Conservation (phyloP, 2,113 vertebrate species). For the Lontra canadensis region DNA sequence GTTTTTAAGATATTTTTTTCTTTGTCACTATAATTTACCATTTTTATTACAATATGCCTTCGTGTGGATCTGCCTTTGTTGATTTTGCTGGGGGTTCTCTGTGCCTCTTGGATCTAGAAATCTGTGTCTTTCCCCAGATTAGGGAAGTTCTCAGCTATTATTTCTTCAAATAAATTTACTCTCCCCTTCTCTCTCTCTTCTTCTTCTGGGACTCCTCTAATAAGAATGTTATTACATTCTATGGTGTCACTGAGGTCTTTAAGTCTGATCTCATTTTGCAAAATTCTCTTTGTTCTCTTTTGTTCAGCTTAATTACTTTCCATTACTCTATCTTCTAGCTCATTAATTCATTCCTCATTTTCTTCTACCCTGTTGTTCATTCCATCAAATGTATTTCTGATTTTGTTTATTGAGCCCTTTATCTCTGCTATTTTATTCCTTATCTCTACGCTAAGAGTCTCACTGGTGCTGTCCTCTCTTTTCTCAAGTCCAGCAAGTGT, state of each 20-base stretch:
- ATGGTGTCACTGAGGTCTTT: neutral
- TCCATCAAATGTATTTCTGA: too few relatives aligned
- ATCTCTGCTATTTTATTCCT: too few relatives aligned
- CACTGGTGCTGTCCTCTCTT: too few relatives aligned
- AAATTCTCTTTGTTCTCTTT: neutral
- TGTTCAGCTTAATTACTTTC: neutral
- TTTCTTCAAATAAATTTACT: too few relatives aligned
- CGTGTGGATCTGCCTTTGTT: neutral
- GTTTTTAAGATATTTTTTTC: neutral
- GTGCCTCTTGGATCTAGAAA: neutral
- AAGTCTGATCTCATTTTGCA: neutral
- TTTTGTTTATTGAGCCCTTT: too few relatives aligned
- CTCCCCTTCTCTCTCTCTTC: too few relatives aligned
- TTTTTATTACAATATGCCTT: neutral
- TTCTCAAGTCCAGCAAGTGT: too few relatives aligned
- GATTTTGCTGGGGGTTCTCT: neutral
- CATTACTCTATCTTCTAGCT: neutral
- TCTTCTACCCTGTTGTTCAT: neutral
- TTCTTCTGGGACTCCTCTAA: too few relatives aligned
- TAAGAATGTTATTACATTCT: too few relatives aligned
- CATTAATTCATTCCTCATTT: neutral
- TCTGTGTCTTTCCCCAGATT: neutral
- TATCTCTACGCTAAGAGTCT: too few relatives aligned
- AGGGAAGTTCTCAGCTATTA: too few relatives aligned
- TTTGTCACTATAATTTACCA: neutral